Conservation (phyloP, 2,113 vertebrate genomes). For the Desmodus rotundus region DNA sequence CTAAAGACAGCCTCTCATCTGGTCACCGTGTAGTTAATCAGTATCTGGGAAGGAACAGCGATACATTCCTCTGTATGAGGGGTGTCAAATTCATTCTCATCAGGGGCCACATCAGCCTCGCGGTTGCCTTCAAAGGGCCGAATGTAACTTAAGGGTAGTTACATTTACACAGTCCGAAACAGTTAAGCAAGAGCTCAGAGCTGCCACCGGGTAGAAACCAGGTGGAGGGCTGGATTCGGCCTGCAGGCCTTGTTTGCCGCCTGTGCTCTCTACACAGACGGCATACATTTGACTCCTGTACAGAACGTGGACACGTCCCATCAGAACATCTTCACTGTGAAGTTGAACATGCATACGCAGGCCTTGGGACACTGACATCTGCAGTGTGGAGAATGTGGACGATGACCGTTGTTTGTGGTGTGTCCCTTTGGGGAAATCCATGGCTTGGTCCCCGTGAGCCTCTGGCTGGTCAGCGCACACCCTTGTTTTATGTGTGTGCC, state of each 20-base stretch:
- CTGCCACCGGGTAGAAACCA: no score
- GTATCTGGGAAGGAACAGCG: not conserved
- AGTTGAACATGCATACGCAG: not conserved
- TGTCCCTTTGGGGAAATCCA: not conserved
- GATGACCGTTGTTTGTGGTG: not conserved
- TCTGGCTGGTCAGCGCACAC: not conserved
- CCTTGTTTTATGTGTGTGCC: not conserved
- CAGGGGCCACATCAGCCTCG: no score
- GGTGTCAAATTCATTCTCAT: no score
- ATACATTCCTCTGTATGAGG: no score
- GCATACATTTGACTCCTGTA: not conserved
- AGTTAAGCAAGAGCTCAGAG: no score
- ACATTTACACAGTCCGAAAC: no score
- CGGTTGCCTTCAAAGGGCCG: no score
- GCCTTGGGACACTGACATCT: not conserved
- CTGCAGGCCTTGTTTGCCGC: no score
- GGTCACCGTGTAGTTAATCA: not conserved
- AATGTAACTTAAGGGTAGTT: no score
- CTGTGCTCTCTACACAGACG: no score
- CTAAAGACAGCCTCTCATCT: not conserved
- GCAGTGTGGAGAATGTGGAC: not conserved
- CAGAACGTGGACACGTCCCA: no score
- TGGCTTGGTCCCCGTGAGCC: not conserved
- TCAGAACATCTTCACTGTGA: not conserved
- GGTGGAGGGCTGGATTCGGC: no score